Conservation (phyloP, 1,140 invertebrate genomes). For the Hyles euphorbiae region DNA sequence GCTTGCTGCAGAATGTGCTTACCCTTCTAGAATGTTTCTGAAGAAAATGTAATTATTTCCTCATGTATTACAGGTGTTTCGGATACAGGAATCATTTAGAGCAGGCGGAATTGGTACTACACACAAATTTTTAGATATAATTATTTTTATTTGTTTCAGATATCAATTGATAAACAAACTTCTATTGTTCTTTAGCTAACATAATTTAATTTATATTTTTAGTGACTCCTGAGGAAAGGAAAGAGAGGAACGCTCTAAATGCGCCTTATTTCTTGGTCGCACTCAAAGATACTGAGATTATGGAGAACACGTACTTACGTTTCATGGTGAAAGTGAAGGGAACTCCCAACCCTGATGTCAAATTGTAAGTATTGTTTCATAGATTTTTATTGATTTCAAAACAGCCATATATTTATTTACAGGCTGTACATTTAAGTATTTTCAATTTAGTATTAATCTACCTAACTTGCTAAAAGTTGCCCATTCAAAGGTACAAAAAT, state of each 20-base stretch:
- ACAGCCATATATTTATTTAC: neutral
- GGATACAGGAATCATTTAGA: too few species aligned
- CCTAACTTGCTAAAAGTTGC: too few species aligned
- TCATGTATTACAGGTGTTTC: too few species aligned
- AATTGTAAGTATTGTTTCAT: constrained; percentile 83
- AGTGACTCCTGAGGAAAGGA: constrained; percentile 85
- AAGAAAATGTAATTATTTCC: neutral
- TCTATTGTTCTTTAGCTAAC: neutral
- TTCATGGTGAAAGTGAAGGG: constrained; percentile 94
- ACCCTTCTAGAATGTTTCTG: neutral
- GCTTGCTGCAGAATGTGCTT: neutral
- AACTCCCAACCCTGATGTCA: constrained; percentile 88
- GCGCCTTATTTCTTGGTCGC: constrained; percentile 88
- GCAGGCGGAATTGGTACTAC: too few species aligned
- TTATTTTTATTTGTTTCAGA: too few species aligned
- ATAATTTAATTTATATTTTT: constrained; percentile 18
- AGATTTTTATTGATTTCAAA: neutral
- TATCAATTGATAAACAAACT: neutral
- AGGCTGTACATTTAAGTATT: neutral
- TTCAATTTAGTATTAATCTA: too few species aligned
- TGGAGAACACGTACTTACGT: constrained; percentile 90
- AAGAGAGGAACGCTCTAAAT: constrained; percentile 81
- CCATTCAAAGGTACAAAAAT: too few species aligned
- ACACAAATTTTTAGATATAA: too few species aligned
- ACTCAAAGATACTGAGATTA: constrained; percentile 90